Percentiles rank a stretch among this genome's conserved stretches.
Conservation (phyloP, 2,888 invertebrate genomes). For the Steinernema scapterisci region DNA sequence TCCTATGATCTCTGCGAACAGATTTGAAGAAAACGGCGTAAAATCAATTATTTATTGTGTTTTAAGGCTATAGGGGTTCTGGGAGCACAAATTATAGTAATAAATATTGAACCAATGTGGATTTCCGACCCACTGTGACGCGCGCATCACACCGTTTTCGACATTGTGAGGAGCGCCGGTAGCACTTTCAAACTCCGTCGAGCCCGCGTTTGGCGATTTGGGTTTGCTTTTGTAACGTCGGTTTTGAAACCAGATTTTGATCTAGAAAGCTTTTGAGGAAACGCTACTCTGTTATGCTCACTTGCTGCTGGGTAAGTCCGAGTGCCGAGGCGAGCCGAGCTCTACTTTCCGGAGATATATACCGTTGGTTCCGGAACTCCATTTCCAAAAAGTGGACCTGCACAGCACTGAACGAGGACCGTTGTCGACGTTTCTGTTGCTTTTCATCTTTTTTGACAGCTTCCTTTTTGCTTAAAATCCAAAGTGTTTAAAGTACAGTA, state of each 20-base stretch:
- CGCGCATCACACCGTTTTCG: not conserved
- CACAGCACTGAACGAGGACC: constrained; percentile 41
- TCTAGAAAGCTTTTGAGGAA: constrained; percentile 41
- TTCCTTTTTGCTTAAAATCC: not conserved
- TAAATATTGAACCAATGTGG: not conserved
- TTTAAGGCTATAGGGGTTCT: not conserved
- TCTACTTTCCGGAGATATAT: constrained; percentile 42
- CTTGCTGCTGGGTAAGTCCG: constrained; percentile 44
- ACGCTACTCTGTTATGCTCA: not conserved
- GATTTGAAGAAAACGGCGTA: not conserved
- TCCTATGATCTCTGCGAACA: not conserved
- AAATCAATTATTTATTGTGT: not conserved
- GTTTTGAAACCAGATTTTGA: constrained; percentile 67
- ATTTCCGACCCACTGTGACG: not conserved
- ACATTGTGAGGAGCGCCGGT: not conserved
- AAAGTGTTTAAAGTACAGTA: too few relatives aligned
- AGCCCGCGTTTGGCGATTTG: not conserved
- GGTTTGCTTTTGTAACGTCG: constrained; percentile 62
- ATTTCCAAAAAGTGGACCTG: constrained; percentile 43
- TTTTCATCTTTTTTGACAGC: not conserved
- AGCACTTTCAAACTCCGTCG: not conserved
- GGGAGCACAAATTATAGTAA: constrained; percentile 3
- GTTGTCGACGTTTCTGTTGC: constrained; percentile 35
- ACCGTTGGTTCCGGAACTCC: constrained; percentile 42
- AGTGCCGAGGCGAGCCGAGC: constrained; percentile 39